Base-by-base conservation (phyloP, 2,888 invertebrate species). In the Idaea dimidiata region DNA sequence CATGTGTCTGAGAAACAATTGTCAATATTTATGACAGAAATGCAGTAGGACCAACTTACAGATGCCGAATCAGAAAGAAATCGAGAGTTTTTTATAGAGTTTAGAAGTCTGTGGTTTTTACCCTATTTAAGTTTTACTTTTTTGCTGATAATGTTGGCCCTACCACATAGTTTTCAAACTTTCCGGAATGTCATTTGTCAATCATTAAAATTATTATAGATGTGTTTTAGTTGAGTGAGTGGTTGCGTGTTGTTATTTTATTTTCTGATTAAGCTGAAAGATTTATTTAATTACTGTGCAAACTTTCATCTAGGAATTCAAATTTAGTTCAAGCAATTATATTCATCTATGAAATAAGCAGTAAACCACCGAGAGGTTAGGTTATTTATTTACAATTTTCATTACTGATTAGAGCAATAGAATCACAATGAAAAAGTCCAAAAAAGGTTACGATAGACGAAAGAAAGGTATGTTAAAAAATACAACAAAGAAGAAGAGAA, bases 341-440 rank as follows among this genome's bases (percentile, higher is more conserved):
- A 33, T 33, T 10, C 33, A 43, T 43, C 14, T 43, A 43, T 8
- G 5, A 14, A 14, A 43, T 33, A 43, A 2, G 43, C 43, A 43
- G 43, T 43, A 10, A 43, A 0, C 43, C 2, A 14, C 8, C 2
- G 8, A 43, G 2, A 43, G 43, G 43, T 43, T 43, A 43, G 8
- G 43, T 43, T 43, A 43, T 8, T 43, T 43, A 14, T 43, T 43
- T 43, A 43, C 43, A 10, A 8, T 43, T 32, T 43, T 43, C 43
- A 43, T 32, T 33, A 33, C 14, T 10, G 33, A 33, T 10, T 33
- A 5, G 3, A 33, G 3, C 33, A 43, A 43, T 43, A 43, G 8
- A 43, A 43, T 43, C 43, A 76, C 60, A 59, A 88, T 87, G 87
- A 84, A 79, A 63, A 89, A 84, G 64, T 76, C 80, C 17, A 88